A percentile compares a stretch with the other conserved stretches of the same genome.
Evolutionary conservation across 2,797 vertebrate species (phyloP).

Genomic region (Chromis chromis): DNA sequence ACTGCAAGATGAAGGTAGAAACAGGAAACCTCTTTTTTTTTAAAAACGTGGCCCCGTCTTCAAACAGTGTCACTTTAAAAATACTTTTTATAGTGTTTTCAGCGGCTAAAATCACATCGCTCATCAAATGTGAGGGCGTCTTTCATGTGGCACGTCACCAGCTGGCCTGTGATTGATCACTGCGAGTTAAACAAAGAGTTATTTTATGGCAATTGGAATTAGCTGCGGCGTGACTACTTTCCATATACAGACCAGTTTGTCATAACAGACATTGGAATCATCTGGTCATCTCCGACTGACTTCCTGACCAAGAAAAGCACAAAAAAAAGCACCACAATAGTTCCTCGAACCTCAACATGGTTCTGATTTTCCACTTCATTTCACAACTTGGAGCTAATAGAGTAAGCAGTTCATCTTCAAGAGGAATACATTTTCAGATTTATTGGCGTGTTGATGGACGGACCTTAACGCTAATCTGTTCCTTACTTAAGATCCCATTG

Average conservation of each 20-base stretch:
- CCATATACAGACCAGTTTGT: conserved; percentile 19
- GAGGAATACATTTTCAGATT: conserved; percentile 54
- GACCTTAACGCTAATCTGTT: conserved; percentile 52
- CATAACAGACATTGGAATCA: conserved; percentile 22
- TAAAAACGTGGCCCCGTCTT: conserved; percentile 14
- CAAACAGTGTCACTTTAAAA: conserved; percentile 13
- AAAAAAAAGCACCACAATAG: neutral
- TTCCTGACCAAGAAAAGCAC: conserved; percentile 33
- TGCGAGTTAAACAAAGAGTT: conserved; percentile 40
- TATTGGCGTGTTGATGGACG: conserved; percentile 61
- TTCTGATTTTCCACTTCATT: conserved; percentile 77
- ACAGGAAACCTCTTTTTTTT: conserved; percentile 5
- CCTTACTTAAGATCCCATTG: conserved; percentile 34
- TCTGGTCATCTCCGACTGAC: conserved; percentile 23
- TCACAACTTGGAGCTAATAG: conserved; percentile 44
- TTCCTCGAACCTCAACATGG: conserved; percentile 41
- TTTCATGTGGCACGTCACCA: conserved; percentile 42
- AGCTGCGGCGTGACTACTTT: conserved; percentile 25
- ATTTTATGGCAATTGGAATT: conserved; percentile 37
- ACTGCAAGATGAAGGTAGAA: conserved; percentile 28
- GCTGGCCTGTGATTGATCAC: conserved; percentile 23
- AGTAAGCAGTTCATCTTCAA: conserved; percentile 45
- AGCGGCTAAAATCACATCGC: conserved; percentile 6
- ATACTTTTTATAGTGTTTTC: conserved; percentile 12
- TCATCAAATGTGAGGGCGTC: neutral